Percentiles rank a stretch among this genome's conserved stretches.
Evolutionary conservation across 2,888 invertebrate species (phyloP).

Genomic region (Trissolcus japonicus): DNA sequence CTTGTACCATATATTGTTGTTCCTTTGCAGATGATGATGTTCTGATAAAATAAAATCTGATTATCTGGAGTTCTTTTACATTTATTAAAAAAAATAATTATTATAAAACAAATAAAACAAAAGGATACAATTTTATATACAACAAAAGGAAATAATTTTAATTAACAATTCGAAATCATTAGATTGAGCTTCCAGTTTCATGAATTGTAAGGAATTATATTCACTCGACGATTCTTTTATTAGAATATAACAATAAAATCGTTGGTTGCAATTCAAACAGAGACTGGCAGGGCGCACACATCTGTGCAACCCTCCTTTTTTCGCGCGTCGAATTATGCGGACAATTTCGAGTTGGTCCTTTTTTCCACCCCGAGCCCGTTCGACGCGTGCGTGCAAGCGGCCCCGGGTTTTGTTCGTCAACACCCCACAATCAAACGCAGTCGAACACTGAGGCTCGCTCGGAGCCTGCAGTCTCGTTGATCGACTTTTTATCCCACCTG

Average conservation of each 20-base stretch:
- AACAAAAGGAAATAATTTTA: too few species aligned
- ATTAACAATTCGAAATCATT: too few species aligned
- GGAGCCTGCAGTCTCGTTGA: conserved; percentile 28
- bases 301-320: conserved; percentile 6
- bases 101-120: too few species aligned
- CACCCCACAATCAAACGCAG: conserved; percentile 59
- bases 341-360: conserved; percentile 41
- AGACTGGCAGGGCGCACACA: conserved; percentile 2
- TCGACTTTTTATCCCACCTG: not conserved
- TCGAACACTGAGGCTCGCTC: conserved; percentile 17
- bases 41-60: conserved; percentile 11
- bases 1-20: not conserved
- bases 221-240: too few species aligned
- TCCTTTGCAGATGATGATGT: not conserved
- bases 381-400: conserved; percentile 52
- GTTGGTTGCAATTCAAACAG: too few species aligned
- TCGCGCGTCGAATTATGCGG: conserved; percentile 16
- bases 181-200: too few species aligned
- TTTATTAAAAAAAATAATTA: too few species aligned
- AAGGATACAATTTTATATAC: too few species aligned
- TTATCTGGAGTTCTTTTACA: too few species aligned
- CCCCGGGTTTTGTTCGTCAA: conserved; percentile 51
- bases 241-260: too few species aligned
- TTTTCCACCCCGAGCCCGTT: conserved; percentile 20
- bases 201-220: too few species aligned